Evolutionary conservation across 2,888 invertebrate genomes (phyloP), one percentile per base, ranked within the genome.

Genomic region (Nephrocerus scutellatus): DNA sequence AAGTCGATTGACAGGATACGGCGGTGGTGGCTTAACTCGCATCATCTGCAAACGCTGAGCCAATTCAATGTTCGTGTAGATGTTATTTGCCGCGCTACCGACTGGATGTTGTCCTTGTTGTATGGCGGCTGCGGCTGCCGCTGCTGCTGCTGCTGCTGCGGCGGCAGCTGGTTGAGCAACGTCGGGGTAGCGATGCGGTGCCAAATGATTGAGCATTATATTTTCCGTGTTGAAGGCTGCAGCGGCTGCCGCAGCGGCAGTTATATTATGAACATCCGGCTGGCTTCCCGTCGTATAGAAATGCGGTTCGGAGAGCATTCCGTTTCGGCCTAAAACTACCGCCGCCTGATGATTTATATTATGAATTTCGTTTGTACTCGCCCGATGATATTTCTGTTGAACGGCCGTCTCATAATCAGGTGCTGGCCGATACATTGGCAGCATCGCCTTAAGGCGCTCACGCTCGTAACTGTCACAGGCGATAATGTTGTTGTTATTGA

Each of bases 381-480:
- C 76, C 31, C 78, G 74, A n/a, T n/a, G n/a, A 66, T 85, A 84
- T 62, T 89, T 89, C 55, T 87, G 83, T 61, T 87, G 86, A 44
- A 95, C 76, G 10, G 93, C 92, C 0, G 90, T 89, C 61, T 93
- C 92, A 66, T 96, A 96, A 70, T 93, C 93, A 0, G 96, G 95
- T 2, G 92, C 90, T 1, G 87, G 87, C 3, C 93, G 76, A 63
- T 89, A 89, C 0, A 82, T 80, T 0, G 89, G 88, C n/a, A 88
- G 65, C 47, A 88, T 73, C 12, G 84, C 82, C 55, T 86, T 80
- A 51, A 72, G 68, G 55, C 73, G 74, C 46, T 78, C 68, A 2
- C 65, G 56, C 38, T 68, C 68, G 29, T 60, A 55, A 4, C 55
- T 52, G 39, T 56, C 56, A 14, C 56, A 55, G 12, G 44, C 46